Evolutionary conservation across 2,113 vertebrate genomes (phyloP).

Genomic region (Pardalotus punctatus): DNA sequence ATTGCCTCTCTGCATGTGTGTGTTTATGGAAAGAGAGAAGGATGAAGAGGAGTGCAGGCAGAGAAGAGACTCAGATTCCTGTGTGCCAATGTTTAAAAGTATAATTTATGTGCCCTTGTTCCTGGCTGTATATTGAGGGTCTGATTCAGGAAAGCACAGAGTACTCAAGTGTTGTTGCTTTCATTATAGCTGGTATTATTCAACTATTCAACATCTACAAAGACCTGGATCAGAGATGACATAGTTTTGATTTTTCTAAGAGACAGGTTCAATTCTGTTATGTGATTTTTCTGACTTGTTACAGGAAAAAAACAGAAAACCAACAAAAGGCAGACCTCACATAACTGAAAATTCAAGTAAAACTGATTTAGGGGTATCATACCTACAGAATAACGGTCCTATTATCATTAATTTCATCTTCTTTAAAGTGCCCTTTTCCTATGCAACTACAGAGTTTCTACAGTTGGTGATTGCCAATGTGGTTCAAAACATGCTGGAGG

Average conservation of each 20-base stretch:
- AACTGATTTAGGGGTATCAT: not conserved
- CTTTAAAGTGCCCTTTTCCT: not conserved
- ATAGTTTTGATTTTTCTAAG: not conserved
- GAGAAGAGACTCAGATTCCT: not conserved
- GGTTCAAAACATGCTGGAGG: not conserved
- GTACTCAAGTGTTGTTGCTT: not conserved
- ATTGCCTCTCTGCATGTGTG: not conserved
- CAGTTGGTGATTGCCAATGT: not conserved
- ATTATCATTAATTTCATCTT: not conserved
- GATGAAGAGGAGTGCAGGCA: not conserved
- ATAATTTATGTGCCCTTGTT: not conserved
- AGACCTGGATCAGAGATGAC: not conserved
- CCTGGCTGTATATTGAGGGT: not conserved
- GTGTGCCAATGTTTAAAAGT: not conserved
- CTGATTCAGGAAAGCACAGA: not conserved
- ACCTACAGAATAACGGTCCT: not conserved
- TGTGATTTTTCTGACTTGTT: not conserved
- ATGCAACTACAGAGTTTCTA: not conserved
- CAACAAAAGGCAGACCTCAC: not conserved
- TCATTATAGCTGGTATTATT: not conserved
- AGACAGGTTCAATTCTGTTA: not conserved
- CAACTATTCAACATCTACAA: not conserved
- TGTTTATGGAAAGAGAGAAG: not conserved
- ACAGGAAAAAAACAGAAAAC: not conserved
- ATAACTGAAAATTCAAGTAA: not conserved